Evolutionary conservation across 2,797 vertebrate species (phyloP), one percentile per base, ranked within the genome.

Genomic region (Etheostoma perlongum): DNA sequence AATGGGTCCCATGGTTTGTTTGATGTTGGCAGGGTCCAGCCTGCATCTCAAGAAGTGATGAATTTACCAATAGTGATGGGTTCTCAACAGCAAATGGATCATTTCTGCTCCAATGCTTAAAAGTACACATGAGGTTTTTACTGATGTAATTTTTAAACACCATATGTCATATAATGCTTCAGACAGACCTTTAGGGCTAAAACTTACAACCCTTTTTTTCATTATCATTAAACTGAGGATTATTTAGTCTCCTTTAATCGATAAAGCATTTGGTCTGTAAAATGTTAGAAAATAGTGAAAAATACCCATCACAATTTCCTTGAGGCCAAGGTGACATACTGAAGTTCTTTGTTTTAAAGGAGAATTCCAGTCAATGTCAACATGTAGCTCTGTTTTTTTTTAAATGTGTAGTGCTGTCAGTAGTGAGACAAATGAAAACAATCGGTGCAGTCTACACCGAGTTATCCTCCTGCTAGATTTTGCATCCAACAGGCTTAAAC

Each of bases 21-120:
- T 93, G 89, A 91, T 89, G 82, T 86, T 58, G 71, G 66, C 66
- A 67, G 61, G 46, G 80, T 78, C 54, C 53, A 48, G 65, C 61
- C 76, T 63, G 64, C 42, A 6, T 75, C 76, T 64, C 61, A 64
- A 47, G 62, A 42, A 21, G 49, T 61, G 78, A 87, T 82, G 71
- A 72, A 73, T 83, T 76, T 77, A 81, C 89, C 82, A 88, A 87
- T 63, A 64, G 81, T 70, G 78, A 67, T 70, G 60, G 53, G 59
- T 76, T 82, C 67, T 69, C 69, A 83, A 53, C 48, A 59, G 53
- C 33, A 74, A 76, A 78, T 70, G 47, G 52, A 47, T 74, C 15
- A 68, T 69, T 48, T 76, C 40, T 76, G 49, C 79, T 76, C 21
- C 60, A 63, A 66, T 74, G 51, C 46, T 47, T 18, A 36, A 83